Evolutionary conservation across 1,140 invertebrate species (phyloP).

Genomic region (Choristoneura fumiferana): DNA sequence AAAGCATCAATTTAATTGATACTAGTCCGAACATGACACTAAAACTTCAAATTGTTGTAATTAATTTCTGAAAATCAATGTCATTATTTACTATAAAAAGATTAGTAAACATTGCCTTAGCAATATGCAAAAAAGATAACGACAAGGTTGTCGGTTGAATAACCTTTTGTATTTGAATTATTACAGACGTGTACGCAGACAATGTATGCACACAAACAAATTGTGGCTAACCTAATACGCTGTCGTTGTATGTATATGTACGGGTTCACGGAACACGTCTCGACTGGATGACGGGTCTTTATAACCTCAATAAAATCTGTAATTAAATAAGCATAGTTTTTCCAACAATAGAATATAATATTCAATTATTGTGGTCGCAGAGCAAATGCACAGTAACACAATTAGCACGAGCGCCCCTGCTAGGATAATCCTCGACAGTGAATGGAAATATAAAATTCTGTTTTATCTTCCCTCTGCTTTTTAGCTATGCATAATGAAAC

Average conservation of each 20-base stretch:
- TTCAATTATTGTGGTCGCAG: conserved; percentile 3
- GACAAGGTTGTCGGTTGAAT: conserved; percentile 41
- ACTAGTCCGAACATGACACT: too few species aligned
- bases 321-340: conserved; percentile 6
- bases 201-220: conserved; percentile 20
- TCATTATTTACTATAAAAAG: too few species aligned
- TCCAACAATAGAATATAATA: conserved; percentile 7
- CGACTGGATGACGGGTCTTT: conserved; percentile 10
- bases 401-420: neutral
- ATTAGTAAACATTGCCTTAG: neutral
- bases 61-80: too few species aligned
- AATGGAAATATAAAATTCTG: conserved; percentile 18
- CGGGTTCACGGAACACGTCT: conserved; percentile 5
- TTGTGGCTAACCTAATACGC: conserved; percentile 19
- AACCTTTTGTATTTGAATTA: conserved; percentile 29
- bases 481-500: conserved; percentile 16
- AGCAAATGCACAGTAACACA: neutral
- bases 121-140: conserved; percentile 28
- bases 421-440: conserved; percentile 6
- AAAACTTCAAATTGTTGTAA: too few species aligned
- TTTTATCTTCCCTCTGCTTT: conserved; percentile 12
- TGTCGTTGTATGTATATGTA: conserved; percentile 12
- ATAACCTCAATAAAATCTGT: conserved; percentile 15
- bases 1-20: too few species aligned
- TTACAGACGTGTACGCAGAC: conserved; percentile 22